Conservation (phyloP, 1,140 invertebrate genomes). For the Cydia fagiglandana region DNA sequence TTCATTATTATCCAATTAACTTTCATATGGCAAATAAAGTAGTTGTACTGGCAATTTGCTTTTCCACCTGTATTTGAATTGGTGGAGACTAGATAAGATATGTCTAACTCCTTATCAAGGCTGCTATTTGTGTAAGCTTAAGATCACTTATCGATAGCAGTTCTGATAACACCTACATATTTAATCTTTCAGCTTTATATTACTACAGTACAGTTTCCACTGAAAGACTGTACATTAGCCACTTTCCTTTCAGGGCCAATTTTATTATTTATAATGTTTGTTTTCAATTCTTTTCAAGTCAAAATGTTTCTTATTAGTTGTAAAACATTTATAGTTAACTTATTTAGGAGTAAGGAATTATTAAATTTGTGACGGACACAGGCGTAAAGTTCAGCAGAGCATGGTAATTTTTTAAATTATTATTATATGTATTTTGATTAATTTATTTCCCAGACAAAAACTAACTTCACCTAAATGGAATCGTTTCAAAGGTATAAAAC, state of each 20-base stretch:
- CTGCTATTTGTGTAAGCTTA: slow-evolving; percentile 75
- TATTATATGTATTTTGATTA: slow-evolving; percentile 40
- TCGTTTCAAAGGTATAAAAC: slow-evolving; percentile 97
- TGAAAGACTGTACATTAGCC: slow-evolving; percentile 53
- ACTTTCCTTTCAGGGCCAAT: slow-evolving; percentile 37
- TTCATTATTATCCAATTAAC: not conserved
- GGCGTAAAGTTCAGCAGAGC: slow-evolving; percentile 43
- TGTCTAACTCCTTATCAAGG: slow-evolving; percentile 67
- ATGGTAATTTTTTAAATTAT: slow-evolving; percentile 56
- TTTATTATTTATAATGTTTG: slow-evolving; percentile 46
- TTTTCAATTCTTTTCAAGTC: slow-evolving; percentile 42
- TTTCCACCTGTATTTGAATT: slow-evolving; percentile 33
- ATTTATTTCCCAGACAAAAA: slow-evolving; percentile 91
- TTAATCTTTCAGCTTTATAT: slow-evolving; percentile 49
- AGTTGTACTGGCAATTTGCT: slow-evolving; percentile 21
- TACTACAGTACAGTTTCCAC: slow-evolving; percentile 56
- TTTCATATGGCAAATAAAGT: slow-evolving; percentile 7
- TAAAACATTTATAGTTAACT: slow-evolving; percentile 62
- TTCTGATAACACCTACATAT: slow-evolving; percentile 62
- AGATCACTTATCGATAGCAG: slow-evolving; percentile 71
- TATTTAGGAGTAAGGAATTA: slow-evolving; percentile 53
- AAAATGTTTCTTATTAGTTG: slow-evolving; percentile 62
- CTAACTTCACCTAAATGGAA: slow-evolving; percentile 99
- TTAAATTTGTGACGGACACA: slow-evolving; percentile 56
- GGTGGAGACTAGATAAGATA: slow-evolving; percentile 69